Base-by-base conservation (phyloP, 1,140 invertebrate genomes). In the Drosophila quadrilineata region DNA sequence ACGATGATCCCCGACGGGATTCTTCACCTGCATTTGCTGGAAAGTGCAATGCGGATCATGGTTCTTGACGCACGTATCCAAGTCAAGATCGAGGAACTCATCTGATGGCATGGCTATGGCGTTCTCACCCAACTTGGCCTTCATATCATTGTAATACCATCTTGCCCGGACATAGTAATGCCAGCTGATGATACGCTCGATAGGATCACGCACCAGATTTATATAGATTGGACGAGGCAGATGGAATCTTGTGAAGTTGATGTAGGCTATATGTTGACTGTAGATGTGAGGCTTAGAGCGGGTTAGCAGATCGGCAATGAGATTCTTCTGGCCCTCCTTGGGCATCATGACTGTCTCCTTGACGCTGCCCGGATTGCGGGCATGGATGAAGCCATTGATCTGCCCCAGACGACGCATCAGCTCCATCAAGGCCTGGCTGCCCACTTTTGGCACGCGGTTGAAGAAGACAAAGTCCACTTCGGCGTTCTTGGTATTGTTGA, bases 111-210 rank as follows among this genome's bases (percentile, higher is more conserved):
- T 91, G 94, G 94, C 6, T 93, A 95, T 46, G 94, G 90, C 91
- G 3, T 63, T 46, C 79, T 96, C 95, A 0, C 95, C 95, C 89
- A 97, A 95, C 33, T 95, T 95, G 73, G 94, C 93, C 84, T 96
- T 96, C 80, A 96, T 92, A 77, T 97, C 96, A 0, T 96, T 95
- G 73, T 96, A 97, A 89, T 95, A 94, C 96, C 96, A 97, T 1
- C 95, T 94, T 2, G 96, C 95, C 49, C 96, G 91, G 1, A 97
- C 93, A 68, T 90, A 90, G 82, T 97, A 98, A 90, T 97, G 97
- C 95, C 96, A 96, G 1, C 96, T 97, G 76, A 97, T 97, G 2
- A 97, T 94, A 22, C 96, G 92, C 89, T 98, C 96, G 9, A 97
- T 93, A 0, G 96, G 96, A 90, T 98, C 96, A 10, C 96, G 91